These are phyloP conservation scores for Petromus typicus DNA, from an alignment of 2,113 vertebrate species.

Conservation along the genomic window DNA sequence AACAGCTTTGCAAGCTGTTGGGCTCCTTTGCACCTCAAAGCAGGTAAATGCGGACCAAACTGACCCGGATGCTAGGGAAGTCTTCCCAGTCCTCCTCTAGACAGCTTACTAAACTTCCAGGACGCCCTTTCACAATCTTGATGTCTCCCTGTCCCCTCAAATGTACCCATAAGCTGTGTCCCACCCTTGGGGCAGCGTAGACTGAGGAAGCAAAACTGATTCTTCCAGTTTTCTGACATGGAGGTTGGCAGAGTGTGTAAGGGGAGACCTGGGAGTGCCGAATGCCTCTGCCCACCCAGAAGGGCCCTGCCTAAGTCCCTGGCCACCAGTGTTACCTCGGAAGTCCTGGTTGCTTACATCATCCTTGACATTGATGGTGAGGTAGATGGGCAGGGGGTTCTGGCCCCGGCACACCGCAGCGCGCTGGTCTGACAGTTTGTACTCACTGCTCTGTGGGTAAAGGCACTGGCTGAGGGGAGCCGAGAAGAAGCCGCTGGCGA, in stretches of 20 bases:
- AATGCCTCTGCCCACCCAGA: conserved; percentile 8
- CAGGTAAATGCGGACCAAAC: background rate
- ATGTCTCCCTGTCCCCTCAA: background rate
- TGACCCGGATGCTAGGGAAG: background rate
- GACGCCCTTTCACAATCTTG: background rate
- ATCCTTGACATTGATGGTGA: conserved; percentile 91
- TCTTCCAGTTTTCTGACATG: background rate
- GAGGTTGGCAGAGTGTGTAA: background rate
- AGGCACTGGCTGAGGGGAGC: conserved; percentile 40
- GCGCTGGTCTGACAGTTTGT: conserved; percentile 88
- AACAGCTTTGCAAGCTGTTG: background rate
- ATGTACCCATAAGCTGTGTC: background rate
- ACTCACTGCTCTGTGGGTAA: conserved; percentile 86
- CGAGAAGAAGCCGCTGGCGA: background rate
- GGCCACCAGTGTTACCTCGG: conserved; percentile 85
- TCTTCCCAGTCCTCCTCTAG: background rate
- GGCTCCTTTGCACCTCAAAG: background rate
- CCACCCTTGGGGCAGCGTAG: background rate
- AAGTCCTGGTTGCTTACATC: conserved; percentile 87
- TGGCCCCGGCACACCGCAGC: conserved; percentile 88
- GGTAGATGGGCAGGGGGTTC: conserved; percentile 92
- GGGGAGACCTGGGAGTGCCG: background rate
- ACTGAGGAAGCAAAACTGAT: background rate
- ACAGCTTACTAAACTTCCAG: conserved; percentile 13
- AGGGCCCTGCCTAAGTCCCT: background rate